Base-by-base conservation (phyloP, 1,140 invertebrate species). In the Drosophila arizonae region DNA sequence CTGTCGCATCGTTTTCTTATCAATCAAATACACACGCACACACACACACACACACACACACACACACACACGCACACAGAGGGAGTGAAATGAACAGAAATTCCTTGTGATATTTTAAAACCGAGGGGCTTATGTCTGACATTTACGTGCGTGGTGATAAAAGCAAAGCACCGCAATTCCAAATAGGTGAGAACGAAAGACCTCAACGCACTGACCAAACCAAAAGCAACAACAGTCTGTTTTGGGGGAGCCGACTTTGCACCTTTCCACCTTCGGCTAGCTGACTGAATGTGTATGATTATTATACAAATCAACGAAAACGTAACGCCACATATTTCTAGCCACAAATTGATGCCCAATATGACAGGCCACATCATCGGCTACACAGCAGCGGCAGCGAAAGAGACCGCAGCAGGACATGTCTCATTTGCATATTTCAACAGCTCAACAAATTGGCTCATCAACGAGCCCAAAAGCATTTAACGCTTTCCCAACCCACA, bases 371-470 rank as follows among this genome's bases (percentile, higher is more conserved):
- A 24, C 77, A 78, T 86, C 75, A 78, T 65, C 73, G 36, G 11
- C 36, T 39, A 39, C 36, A 39, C 36, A 51, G 36, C 21, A 2
- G 21, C 36, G 50, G 36, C 21, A 2, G 6, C 36, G 21, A n/a
- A 10, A 56, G 36, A 58, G 60, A 50, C 64, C 46, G 26, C 56
- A 61, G 39, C 54, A 64, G 72, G 80, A 77, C 52, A 54, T 26
- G 67, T 62, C 73, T 39, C 61, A 87, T 87, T 87, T 84, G 76
- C 76, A 88, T 88, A 66, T 81, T 84, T 87, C 84, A 87, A 61
- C 84, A 75, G 84, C 79, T 84, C 66, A 84, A 84, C 84, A 77
- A 87, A 88, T 87, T 74, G 82, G 69, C 66, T 77, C 67, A 85
- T 77, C 66, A 64, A 50, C 48, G 36, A 43, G 58, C 6, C 36